phyloP scores from a whole-genome alignment of 2,797 vertebrate species.

The Hippoglossus hippoglossus region DNA sequence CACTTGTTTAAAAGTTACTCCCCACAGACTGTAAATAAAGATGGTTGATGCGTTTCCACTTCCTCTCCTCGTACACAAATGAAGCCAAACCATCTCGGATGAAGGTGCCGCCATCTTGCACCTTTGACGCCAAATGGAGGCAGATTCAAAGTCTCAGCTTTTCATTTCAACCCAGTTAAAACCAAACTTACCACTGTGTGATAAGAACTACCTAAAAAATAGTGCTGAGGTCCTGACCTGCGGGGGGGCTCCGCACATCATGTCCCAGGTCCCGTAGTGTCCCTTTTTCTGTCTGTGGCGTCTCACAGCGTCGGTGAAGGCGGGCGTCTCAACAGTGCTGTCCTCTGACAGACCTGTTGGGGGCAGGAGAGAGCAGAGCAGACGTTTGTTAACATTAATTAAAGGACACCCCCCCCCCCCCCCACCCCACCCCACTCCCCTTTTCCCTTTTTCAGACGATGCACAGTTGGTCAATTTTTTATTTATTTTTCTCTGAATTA shows the following conservation, averaged over 20 bases:
- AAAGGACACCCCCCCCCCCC: not conserved
- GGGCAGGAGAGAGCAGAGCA: slow-evolving; percentile 38
- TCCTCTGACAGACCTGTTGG: slow-evolving; percentile 91
- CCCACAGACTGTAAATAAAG: no score
- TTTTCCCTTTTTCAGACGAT: not conserved
- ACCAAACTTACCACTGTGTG: no score
- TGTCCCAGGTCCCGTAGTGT: slow-evolving; percentile 96
- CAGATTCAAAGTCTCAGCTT: no score
- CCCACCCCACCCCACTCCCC: not conserved
- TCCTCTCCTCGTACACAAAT: no score
- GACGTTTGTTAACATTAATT: not conserved
- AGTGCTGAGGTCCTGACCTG: slow-evolving; percentile 81
- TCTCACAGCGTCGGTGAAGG: slow-evolving; percentile 92
- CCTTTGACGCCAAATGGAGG: no score
- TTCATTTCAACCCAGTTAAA: no score
- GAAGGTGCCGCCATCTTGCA: no score
- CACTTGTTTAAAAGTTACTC: no score
- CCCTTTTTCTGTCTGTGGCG: slow-evolving; percentile 91
- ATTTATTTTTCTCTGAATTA: no score
- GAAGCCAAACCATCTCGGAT: no score
- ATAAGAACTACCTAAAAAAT: not conserved
- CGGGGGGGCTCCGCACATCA: slow-evolving; percentile 92
- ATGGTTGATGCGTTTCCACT: no score
- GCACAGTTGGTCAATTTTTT: no score
- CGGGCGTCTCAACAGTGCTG: slow-evolving; percentile 88